A percentile compares a stretch with the other conserved stretches of the same genome.
Conservation (phyloP, 2,113 vertebrate species). For the Sterna hirundo region DNA sequence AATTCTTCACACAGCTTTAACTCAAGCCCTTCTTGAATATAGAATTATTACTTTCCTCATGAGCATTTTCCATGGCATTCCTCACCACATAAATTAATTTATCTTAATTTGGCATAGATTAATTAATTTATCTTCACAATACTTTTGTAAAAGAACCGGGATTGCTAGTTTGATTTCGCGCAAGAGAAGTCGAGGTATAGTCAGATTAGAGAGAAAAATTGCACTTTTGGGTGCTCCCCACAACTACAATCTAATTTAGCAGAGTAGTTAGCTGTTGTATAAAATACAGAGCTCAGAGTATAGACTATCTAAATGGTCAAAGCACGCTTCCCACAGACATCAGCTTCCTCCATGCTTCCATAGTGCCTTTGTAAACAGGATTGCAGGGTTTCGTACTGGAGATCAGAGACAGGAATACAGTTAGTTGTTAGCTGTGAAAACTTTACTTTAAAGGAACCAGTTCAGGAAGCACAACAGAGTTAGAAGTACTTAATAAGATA, state of each 20-base stretch:
- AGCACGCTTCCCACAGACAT: background rate
- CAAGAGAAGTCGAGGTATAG: background rate
- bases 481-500: background rate
- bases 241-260: background rate
- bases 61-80: constrained; percentile 52
- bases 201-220: background rate
- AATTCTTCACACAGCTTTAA: constrained; percentile 62
- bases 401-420: background rate
- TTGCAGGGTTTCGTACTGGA: background rate
- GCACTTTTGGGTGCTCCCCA: background rate
- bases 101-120: constrained; percentile 57
- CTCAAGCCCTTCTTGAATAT: constrained; percentile 47
- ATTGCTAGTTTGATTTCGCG: background rate
- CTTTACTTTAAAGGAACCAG: background rate
- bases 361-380: background rate
- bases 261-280: background rate
- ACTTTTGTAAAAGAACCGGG: background rate
- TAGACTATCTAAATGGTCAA: background rate
- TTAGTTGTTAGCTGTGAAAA: background rate
- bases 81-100: constrained; percentile 52
- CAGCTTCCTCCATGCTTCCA: background rate
- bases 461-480: background rate
- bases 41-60: constrained; percentile 53
- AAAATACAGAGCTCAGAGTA: background rate
- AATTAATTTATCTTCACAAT: constrained; percentile 51